These are phyloP conservation scores for Apis dorsata DNA, from an alignment of 1,140 invertebrate species.

Conservation along the genomic window DNA sequence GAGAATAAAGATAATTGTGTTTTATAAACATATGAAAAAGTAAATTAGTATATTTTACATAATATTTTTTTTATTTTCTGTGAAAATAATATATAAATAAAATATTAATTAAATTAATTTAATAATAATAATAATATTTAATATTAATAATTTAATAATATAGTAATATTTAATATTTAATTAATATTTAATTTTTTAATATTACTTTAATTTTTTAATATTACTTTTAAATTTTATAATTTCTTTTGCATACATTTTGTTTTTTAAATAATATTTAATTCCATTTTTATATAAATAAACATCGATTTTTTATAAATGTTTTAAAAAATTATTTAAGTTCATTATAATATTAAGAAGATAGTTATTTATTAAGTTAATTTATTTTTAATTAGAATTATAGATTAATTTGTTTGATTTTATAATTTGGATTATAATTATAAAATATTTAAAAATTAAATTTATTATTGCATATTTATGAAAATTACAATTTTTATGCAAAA, in stretches of 20 bases:
- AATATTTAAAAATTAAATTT: not conserved
- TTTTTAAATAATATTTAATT: not conserved
- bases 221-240: not conserved
- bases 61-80: not conserved
- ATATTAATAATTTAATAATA: not conserved
- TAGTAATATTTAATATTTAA: not conserved
- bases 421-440: not conserved
- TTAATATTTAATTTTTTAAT: not conserved
- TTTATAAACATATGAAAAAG: not conserved
- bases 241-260: too few species aligned
- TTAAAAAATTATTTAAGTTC: not conserved
- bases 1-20: not conserved
- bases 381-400: not conserved
- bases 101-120: not conserved
- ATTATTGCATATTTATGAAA: too few species aligned
- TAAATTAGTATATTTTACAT: not conserved
- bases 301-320: not conserved
- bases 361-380: not conserved
- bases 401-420: not conserved
- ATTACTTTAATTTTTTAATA: not conserved
- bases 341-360: not conserved
- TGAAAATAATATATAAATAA: not conserved
- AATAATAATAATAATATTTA: not conserved
- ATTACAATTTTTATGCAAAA: too few species aligned
- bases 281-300: not conserved